These are phyloP conservation scores for Chloroclystis v-ata DNA, from an alignment of 2,888 invertebrate genomes.

Conservation along the genomic window DNA sequence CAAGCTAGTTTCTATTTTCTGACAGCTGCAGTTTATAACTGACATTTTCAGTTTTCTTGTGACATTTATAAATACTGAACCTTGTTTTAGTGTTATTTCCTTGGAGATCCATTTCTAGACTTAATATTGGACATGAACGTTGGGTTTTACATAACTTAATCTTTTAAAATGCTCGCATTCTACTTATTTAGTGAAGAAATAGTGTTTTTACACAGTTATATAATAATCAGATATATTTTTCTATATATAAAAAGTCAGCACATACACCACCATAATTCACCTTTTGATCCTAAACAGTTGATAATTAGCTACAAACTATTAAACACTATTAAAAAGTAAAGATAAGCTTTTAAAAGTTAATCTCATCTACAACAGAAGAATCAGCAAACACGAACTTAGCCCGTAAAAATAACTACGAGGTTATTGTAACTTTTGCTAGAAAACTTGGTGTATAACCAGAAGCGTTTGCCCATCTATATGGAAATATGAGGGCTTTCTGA, in stretches of 20 bases:
- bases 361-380: conserved; percentile 26
- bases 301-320: no score
- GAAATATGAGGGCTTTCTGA: conserved; percentile 20
- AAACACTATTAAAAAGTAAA: no score
- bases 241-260: no score
- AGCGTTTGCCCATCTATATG: conserved; percentile 19
- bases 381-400: conserved; percentile 23
- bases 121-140: no score
- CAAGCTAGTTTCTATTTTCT: conserved; percentile 1
- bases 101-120: background rate
- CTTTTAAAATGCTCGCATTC: no score
- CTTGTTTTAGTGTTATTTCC: conserved; percentile 2
- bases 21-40: conserved; percentile 11
- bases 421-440: conserved; percentile 20
- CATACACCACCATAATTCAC: no score
- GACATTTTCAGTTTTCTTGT: conserved; percentile 8
- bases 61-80: no score
- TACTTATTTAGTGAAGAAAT: no score
- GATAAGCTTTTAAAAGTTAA: conserved; percentile 19
- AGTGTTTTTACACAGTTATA: no score
- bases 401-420: conserved; percentile 34
- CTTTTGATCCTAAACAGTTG: no score
- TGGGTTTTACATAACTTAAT: no score
- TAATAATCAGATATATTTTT: no score
- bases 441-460: conserved; percentile 13